Base-by-base conservation (phyloP, 2,888 invertebrate species). In the Dendrolimus pini region DNA sequence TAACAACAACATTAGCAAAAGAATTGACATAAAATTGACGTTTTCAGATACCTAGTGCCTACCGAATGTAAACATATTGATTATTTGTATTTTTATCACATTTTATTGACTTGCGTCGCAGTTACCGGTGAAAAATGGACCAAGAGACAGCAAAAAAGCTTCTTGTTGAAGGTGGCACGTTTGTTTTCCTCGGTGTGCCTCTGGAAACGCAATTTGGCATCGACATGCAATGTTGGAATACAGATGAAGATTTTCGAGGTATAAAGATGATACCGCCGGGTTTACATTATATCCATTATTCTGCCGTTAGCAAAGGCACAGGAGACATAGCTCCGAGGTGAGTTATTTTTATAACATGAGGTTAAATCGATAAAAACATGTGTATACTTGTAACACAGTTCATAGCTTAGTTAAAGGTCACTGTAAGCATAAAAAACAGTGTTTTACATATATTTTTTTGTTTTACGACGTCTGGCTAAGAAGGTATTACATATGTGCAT, bases 201-300 rank as follows among this genome's bases (percentile, higher is more conserved):
- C 89, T 92, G 65, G 97, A 97, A 59, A 97, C 98, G 0, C 98
- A 99, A 85, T 96, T 99, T 85, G 99, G 99, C n/a, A 97, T 98
- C 63, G 99, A 99, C 83, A 88, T 90, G 89, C 80, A 89, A 70
- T 89, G 89, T 70, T 99, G 98, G 96, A 95, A 94, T 64, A 96
- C 97, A 0, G 98, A 96, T 2, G 95, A 96, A 59, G 96, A 96
- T 77, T 99, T 99, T 82, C 93, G 94, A 71, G 99, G 99, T 0
- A 94, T 99, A 41, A 99, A 99, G 92, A 98, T 99, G 98, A 99
- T 99, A 70, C 99, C 99, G 0, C 97, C 98, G 1, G 99, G 99
- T 7, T 87, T 98, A 58, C 99, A 99, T 83, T 98, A 96, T 76
- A 92, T 99, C 13, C 97, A 97, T 89, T 98, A 96, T 78, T 96